Percentiles rank a stretch among this genome's conserved stretches.
Conservation (phyloP, 2,888 invertebrate genomes). For the Melieria omissa region DNA sequence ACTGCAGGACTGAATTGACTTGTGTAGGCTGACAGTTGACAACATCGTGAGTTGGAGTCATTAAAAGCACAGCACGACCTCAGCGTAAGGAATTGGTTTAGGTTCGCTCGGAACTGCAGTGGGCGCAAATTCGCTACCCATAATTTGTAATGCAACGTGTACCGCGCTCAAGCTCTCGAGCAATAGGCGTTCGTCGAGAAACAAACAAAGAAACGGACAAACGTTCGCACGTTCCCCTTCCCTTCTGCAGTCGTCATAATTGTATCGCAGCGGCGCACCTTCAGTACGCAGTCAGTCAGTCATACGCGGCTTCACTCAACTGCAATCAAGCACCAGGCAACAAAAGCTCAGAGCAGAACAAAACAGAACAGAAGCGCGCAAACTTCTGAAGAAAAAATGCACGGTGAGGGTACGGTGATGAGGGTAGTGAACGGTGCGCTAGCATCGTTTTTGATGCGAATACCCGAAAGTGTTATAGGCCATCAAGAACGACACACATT, state of each 20-base stretch:
- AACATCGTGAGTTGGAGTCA: too few species aligned
- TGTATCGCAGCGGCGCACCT: slow-evolving; percentile 6
- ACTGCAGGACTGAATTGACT: too few species aligned
- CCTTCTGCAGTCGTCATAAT: slow-evolving; percentile 24
- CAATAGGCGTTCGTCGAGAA: neutral
- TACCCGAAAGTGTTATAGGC: slow-evolving; percentile 14
- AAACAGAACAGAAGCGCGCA: neutral
- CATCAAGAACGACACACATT: slow-evolving; percentile 24
- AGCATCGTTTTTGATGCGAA: slow-evolving; percentile 29
- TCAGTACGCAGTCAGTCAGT: slow-evolving; percentile 12
- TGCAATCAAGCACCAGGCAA: neutral
- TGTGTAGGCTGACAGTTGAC: too few species aligned
- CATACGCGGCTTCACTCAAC: slow-evolving; percentile 8
- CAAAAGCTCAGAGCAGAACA: neutral
- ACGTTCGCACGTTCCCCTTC: slow-evolving; percentile 2
- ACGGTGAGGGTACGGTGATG: neutral
- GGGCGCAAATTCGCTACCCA: neutral
- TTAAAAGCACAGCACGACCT: too few species aligned
- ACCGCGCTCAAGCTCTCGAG: neutral
- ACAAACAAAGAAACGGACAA: too few species aligned
- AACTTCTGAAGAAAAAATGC: neutral
- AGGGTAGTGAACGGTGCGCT: neutral
- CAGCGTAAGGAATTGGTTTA: neutral
- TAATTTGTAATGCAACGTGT: too few species aligned
- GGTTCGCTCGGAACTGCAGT: neutral